Evolutionary conservation across 2,113 vertebrate genomes (phyloP), one percentile per base, ranked within the genome.

Genomic region (Excalfactoria chinensis): DNA sequence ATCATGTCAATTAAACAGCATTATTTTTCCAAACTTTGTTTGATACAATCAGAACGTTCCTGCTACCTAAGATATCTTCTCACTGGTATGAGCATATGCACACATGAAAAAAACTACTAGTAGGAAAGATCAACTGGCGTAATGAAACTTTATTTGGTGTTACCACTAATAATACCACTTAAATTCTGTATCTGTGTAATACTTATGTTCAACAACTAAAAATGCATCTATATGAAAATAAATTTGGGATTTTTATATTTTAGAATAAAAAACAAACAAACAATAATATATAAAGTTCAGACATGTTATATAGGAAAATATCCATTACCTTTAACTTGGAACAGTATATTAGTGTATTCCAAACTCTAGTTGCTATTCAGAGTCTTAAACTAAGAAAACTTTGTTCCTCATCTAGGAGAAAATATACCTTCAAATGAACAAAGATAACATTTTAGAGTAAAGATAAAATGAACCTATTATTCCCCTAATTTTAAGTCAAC

Each of bases 81-180:
- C 37, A 55, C 6, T 81, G 5, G 49, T 74, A 46, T 75, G 32
- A 34, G 7, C 51, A 41, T 41, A 41, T 16, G 6, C 2, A 41
- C 11, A 74, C 4, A 89, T 4, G 5, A 44, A 34, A 81, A 81
- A 88, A 53, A 1, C 1, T n/a, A 30, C 23, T 59, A 10, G 14
- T 58, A 44, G 23, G 23, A 84, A 58, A 28, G 77, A 84, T 30
- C 9, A 84, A 12, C 10, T 55, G n/a, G 63, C 21, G 41, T 28
- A 14, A 3, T 55, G 12, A 37, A 59, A 72, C 20, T 51, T 79
- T 69, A 58, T 17, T 43, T 2, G 7, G 3, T 4, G 63, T 58
- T 17, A 49, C 4, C 43, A 37, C n/a, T 60, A 69, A 46, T 18
- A 0, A 23, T 6, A 11, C 19, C 13, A 9, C 11, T 0, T 3